Evolutionary conservation across 2,113 vertebrate genomes (phyloP).

Genomic region (Gymnorhina tibicen): DNA sequence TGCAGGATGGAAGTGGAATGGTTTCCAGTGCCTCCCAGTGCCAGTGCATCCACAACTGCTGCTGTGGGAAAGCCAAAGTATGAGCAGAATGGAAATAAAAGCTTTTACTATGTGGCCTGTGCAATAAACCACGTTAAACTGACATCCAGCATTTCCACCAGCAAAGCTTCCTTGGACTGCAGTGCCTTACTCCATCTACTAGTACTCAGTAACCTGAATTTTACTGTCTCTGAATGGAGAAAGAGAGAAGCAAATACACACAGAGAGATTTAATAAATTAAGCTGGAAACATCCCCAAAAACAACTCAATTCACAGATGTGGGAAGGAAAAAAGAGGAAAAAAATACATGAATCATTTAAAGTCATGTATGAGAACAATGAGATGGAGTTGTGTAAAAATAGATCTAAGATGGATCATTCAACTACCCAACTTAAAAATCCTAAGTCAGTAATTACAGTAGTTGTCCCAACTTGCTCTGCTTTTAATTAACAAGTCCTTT

Average conservation of each 20-base stretch:
- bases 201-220: background rate
- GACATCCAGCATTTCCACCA: background rate
- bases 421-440: background rate
- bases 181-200: background rate
- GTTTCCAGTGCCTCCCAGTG: background rate
- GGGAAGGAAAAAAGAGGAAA: background rate
- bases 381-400: background rate
- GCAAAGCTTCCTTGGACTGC: background rate
- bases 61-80: background rate
- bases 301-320: background rate
- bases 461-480: background rate
- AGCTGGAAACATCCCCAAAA: background rate
- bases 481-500: constrained; percentile 29
- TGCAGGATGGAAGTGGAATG: background rate
- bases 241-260: background rate
- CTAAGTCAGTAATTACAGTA: background rate
- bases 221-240: background rate
- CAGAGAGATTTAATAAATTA: background rate
- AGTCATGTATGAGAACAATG: background rate
- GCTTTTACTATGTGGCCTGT: background rate
- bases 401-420: background rate
- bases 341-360: background rate
- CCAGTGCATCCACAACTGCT: background rate
- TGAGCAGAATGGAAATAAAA: background rate
- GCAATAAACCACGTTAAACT: background rate